A percentile compares a stretch with the other conserved stretches of the same genome.
Conservation (phyloP, 2,113 vertebrate species). For the Nothobranchius kuhntae region DNA sequence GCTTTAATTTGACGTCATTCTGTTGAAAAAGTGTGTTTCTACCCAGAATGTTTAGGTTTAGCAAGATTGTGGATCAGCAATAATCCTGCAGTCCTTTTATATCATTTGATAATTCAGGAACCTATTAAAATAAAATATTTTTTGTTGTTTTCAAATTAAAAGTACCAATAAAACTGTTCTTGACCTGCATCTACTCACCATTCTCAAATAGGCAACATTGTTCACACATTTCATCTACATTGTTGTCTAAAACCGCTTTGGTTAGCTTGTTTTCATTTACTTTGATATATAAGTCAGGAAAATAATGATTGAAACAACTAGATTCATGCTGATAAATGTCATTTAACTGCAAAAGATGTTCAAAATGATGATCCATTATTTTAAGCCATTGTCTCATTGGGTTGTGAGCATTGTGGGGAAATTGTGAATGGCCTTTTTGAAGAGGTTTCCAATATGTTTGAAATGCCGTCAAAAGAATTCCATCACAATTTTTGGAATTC, state of each 20-base stretch:
- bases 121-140: no score
- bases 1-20: background rate
- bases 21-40: background rate
- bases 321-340: constrained; percentile 1
- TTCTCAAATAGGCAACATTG: constrained; percentile 65
- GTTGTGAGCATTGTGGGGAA: no score
- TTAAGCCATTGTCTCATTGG: no score
- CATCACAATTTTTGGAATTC: no score
- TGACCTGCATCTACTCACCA: constrained; percentile 23
- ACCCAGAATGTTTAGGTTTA: constrained; percentile 51
- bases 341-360: no score
- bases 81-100: background rate
- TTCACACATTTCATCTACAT: constrained; percentile 67
- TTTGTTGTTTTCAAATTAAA: no score
- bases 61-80: constrained; percentile 66
- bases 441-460: no score
- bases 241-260: constrained; percentile 40
- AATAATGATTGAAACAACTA: no score
- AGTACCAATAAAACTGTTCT: background rate
- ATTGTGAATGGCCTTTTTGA: no score
- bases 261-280: constrained; percentile 19
- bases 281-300: constrained; percentile 33
- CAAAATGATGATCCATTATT: no score
- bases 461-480: no score
- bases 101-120: no score